A percentile compares a stretch with the other conserved stretches of the same genome.
Conservation (phyloP, 2,797 vertebrate genomes). For the Smutsia gigantea region DNA sequence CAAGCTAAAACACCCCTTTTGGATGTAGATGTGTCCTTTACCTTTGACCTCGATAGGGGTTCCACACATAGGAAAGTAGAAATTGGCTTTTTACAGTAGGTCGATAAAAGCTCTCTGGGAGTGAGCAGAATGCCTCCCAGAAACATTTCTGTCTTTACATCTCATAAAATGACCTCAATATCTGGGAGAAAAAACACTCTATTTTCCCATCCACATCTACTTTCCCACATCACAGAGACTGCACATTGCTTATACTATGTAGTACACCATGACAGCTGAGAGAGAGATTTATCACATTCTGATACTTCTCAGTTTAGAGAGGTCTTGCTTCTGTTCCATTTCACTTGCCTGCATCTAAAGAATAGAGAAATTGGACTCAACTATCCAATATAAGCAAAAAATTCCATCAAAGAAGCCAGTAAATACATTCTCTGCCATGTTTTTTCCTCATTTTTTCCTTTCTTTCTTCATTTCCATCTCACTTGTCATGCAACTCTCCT, state of each 20-base stretch:
- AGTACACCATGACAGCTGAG: background rate
- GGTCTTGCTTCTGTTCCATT: background rate
- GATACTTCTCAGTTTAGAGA: background rate
- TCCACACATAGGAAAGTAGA: slow-evolving; percentile 40
- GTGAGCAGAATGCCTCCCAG: slow-evolving; percentile 24
- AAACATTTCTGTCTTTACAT: slow-evolving; percentile 71
- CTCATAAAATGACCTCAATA: slow-evolving; percentile 63
- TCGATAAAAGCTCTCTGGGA: slow-evolving; percentile 65
- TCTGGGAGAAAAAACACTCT: slow-evolving; percentile 51
- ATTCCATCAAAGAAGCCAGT: background rate
- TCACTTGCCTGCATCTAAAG: background rate
- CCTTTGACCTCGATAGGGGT: slow-evolving; percentile 57
- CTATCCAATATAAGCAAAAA: background rate
- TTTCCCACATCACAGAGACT: slow-evolving; percentile 50
- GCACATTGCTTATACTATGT: background rate
- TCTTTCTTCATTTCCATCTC: background rate
- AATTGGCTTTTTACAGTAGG: slow-evolving; percentile 63
- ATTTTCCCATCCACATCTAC: slow-evolving; percentile 13
- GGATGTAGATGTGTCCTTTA: slow-evolving; percentile 44
- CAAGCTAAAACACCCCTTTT: slow-evolving; percentile 40
- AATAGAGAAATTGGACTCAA: background rate
- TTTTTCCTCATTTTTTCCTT: background rate
- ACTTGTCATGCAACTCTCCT: background rate
- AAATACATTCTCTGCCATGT: background rate
- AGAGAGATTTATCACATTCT: background rate